Evolutionary conservation across 2,797 vertebrate genomes (phyloP).

Genomic region (Naso thynnoides): DNA sequence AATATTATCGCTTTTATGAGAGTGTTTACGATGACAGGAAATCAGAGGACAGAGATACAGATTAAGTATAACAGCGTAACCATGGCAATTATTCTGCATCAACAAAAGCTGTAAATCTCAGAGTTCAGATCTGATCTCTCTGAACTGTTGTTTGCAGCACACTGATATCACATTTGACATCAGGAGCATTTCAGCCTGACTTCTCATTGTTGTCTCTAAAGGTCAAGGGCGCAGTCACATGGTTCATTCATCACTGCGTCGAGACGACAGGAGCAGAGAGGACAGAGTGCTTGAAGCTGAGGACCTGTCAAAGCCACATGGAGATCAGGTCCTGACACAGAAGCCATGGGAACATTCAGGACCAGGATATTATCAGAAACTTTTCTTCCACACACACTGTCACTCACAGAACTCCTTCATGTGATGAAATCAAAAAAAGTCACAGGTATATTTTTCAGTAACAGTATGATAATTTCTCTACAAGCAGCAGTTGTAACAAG

Average conservation of each 20-base stretch:
- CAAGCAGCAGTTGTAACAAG: neutral
- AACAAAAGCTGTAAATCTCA: too few species aligned
- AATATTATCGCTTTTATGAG: too few species aligned
- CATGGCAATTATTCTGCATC: too few species aligned
- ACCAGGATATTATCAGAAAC: neutral
- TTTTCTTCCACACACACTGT: neutral
- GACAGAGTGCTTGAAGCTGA: constrained; percentile 5
- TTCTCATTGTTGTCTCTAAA: neutral
- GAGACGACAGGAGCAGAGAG: constrained; percentile 1
- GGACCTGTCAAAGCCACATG: constrained; percentile 64
- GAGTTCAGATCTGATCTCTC: too few species aligned
- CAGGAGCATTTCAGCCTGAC: too few species aligned
- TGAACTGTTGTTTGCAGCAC: too few species aligned
- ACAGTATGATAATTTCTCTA: fast-evolving
- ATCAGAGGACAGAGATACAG: too few species aligned
- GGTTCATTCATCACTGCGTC: constrained; percentile 12
- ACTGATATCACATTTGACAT: too few species aligned
- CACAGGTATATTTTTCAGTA: neutral
- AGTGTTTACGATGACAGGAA: too few species aligned
- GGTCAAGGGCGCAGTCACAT: neutral
- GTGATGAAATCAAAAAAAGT: fast-evolving
- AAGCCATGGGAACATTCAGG: neutral
- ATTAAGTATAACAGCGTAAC: too few species aligned
- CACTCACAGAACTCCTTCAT: neutral
- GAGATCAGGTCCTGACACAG: constrained; percentile 6